Conservation (phyloP, 1,140 invertebrate genomes). For the Drosophila baimaii region DNA sequence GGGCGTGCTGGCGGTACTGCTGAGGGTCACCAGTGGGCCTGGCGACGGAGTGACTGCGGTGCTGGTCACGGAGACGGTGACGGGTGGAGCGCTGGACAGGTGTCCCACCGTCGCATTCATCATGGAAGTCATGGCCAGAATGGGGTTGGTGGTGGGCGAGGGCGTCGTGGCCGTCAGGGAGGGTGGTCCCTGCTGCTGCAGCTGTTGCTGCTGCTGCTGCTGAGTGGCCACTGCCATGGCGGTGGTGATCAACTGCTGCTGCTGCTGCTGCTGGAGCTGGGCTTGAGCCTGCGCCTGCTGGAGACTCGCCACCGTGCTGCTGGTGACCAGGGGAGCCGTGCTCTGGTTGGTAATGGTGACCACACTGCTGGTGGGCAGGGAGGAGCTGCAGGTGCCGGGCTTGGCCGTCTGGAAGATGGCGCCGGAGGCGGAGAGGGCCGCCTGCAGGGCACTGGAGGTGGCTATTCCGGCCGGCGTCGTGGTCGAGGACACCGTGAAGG, state of each 20-base stretch:
- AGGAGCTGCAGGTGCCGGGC: conserved; percentile 49
- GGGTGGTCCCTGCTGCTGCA: conserved; percentile 45
- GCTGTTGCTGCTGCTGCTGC: conserved; percentile 55
- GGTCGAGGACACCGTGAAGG: conserved; percentile 84
- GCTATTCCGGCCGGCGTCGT: conserved; percentile 84
- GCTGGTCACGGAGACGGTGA: conserved; percentile 44
- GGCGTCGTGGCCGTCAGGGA: conserved; percentile 56
- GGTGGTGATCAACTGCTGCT: conserved; percentile 59
- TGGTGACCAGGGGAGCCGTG: conserved; percentile 72
- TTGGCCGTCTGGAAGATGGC: conserved; percentile 63
- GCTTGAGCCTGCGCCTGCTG: conserved; percentile 68
- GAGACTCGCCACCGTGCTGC: conserved; percentile 64
- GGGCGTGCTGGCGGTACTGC: conserved; percentile 56
- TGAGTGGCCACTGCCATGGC: conserved; percentile 66
- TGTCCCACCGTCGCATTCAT: conserved; percentile 72
- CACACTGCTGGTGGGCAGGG: conserved; percentile 66
- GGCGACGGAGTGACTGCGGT: conserved; percentile 39
- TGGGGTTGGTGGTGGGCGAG: conserved; percentile 76
- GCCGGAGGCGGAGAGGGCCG: conserved; percentile 54
- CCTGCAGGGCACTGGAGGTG: conserved; percentile 71
- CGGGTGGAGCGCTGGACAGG: conserved; percentile 50
- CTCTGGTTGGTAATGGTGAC: conserved; percentile 78
- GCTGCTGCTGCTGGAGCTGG: conserved; percentile 58
- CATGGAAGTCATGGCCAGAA: conserved; percentile 82
- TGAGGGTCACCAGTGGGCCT: conserved; percentile 52